Evolutionary conservation across 2,888 invertebrate species (phyloP), one percentile per base, ranked within the genome.

Genomic region (Adineta ricciae): DNA sequence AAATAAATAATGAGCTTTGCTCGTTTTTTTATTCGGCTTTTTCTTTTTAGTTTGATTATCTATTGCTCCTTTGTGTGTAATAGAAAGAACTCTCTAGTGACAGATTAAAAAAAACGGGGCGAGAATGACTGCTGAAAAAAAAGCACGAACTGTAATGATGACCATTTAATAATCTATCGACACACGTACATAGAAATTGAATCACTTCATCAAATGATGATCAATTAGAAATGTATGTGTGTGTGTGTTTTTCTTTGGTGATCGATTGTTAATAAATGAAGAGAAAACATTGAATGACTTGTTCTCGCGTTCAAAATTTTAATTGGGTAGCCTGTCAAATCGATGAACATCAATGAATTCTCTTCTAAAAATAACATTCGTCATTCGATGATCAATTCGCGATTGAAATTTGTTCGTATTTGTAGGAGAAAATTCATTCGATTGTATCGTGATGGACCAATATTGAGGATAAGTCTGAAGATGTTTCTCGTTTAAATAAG

Each of bases 1-100:
- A 64, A 64, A 64, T 64, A 64, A 64, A 64, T 64, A 64, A 64
- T 64, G 64, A 64, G 64, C 64, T 64, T 64, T 32, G 64, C 64
- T 32, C 21, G 14, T 21, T 56, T 56, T 56, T n/a, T 24, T 11
- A 56, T 56, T 56, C 56, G 56, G 27, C 14, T 32, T 52, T 21
- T 52, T 52, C 24, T 32, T 32, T 64, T 64, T 64, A n/a, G n/a
- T 64, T 64, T n/a, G 64, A 64, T 64, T 64, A 64, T 64, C 32
- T 64, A 64, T 64, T 64, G 64, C 64, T 64, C 64, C 64, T 64
- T 64, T 64, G 64, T 64, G 64, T 64, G 32, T 64, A 64, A 64
- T 64, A 64, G 64, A 64, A 64, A 64, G 32, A 64, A 64, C 11
- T 64, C 64, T 32, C 64, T 7, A 32, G 16, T 64, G 64, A 27